Percentiles rank a stretch among this genome's conserved stretches.
These are phyloP conservation scores for Pampus argenteus DNA, from an alignment of 2,797 vertebrate genomes.

Conservation along the genomic window DNA sequence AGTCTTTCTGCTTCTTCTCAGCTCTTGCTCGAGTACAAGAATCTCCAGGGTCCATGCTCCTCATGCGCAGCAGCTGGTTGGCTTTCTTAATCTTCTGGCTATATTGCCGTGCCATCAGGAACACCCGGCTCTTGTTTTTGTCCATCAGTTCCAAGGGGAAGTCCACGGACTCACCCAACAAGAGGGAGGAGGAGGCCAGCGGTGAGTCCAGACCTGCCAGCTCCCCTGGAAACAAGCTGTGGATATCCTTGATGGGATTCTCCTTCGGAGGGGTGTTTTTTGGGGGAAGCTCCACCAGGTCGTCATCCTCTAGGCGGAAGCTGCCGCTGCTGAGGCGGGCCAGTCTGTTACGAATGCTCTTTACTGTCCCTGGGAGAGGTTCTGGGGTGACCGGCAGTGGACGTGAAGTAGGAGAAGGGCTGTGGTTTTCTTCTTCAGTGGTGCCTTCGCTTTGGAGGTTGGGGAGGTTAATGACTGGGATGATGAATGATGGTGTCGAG, in stretches of 20 bases:
- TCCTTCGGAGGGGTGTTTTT: slow-evolving; percentile 72
- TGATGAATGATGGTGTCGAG: slow-evolving; percentile 69
- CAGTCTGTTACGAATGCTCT: slow-evolving; percentile 84
- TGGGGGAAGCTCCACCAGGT: slow-evolving; percentile 79
- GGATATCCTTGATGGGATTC: slow-evolving; percentile 74
- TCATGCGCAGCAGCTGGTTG: slow-evolving; percentile 96
- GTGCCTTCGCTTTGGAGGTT: slow-evolving; percentile 66
- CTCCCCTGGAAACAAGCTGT: slow-evolving; percentile 85
- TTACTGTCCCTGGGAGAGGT: slow-evolving; percentile 83
- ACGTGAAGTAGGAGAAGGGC: slow-evolving; percentile 39
- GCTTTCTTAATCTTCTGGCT: slow-evolving; percentile 99
- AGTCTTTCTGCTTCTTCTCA: slow-evolving; percentile 88
- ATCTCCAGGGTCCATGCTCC: slow-evolving; percentile 91
- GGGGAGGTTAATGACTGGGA: slow-evolving; percentile 82
- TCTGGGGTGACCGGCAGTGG: slow-evolving; percentile 79
- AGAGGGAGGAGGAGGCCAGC: slow-evolving; percentile 81
- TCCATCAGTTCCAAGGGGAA: slow-evolving; percentile 85
- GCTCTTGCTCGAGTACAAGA: slow-evolving; percentile 81
- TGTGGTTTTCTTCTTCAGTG: slow-evolving; percentile 67
- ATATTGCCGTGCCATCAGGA: slow-evolving; percentile 97
- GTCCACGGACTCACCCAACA: slow-evolving; percentile 82
- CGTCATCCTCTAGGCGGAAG: slow-evolving; percentile 86
- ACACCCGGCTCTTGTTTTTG: slow-evolving; percentile 93
- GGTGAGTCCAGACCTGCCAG: slow-evolving; percentile 84
- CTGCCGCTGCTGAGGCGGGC: slow-evolving; percentile 86